These are phyloP conservation scores for Lutjanus argentimaculatus DNA, from an alignment of 2,797 vertebrate genomes.

Conservation along the genomic window DNA sequence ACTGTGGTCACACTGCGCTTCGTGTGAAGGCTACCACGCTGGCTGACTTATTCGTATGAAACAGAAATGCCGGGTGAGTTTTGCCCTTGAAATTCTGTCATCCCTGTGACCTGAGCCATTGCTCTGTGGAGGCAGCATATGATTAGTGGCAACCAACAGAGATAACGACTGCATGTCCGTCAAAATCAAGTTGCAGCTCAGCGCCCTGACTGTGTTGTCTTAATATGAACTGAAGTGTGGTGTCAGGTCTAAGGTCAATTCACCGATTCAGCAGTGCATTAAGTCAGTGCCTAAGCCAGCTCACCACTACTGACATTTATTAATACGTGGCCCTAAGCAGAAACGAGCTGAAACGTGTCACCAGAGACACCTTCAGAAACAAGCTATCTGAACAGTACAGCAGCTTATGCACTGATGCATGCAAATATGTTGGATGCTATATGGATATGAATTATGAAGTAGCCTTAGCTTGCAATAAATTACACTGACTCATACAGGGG, in stretches of 20 bases:
- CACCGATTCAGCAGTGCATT: slow-evolving; percentile 80
- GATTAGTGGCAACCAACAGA: slow-evolving; percentile 75
- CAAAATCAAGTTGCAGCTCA: slow-evolving; percentile 80
- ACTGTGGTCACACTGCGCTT: slow-evolving; percentile 24
- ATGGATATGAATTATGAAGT: slow-evolving; percentile 54
- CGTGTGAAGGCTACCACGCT: slow-evolving; percentile 19
- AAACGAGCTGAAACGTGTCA: slow-evolving; percentile 72
- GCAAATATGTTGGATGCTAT: slow-evolving; percentile 45
- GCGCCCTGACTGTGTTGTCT: slow-evolving; percentile 66
- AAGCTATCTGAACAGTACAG: slow-evolving; percentile 37
- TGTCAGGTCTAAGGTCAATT: slow-evolving; percentile 82
- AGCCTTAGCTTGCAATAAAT: slow-evolving; percentile 51
- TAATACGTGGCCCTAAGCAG: slow-evolving; percentile 77
- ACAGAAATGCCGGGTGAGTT: slow-evolving; percentile 55
- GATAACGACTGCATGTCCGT: slow-evolving; percentile 83
- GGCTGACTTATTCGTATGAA: slow-evolving; percentile 50
- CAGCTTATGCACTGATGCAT: slow-evolving; percentile 59
- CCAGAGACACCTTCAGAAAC: slow-evolving; percentile 62
- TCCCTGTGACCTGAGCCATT: slow-evolving; percentile 70
- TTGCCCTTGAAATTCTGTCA: slow-evolving; percentile 74
- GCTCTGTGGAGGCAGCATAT: slow-evolving; percentile 63
- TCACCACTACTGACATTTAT: slow-evolving; percentile 81
- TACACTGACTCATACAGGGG: slow-evolving; percentile 12
- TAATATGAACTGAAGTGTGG: slow-evolving; percentile 81
- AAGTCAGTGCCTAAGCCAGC: slow-evolving; percentile 76